Evolutionary conservation across 2,888 invertebrate genomes (phyloP).

Genomic region (Acronicta aceris): DNA sequence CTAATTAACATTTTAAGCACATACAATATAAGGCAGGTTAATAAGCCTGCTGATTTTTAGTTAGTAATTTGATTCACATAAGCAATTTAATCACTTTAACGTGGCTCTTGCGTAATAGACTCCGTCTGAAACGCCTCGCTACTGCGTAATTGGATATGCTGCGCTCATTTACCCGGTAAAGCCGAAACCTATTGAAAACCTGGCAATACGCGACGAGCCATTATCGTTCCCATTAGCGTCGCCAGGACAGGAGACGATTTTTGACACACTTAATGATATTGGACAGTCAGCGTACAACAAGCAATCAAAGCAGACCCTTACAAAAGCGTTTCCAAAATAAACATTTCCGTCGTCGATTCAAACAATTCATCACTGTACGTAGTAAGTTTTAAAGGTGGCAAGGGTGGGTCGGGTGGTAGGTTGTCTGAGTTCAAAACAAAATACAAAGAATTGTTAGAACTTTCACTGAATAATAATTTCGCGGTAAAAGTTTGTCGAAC

Average conservation of each 20-base stretch:
- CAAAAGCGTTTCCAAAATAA: slow-evolving; percentile 39
- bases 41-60: slow-evolving; percentile 32
- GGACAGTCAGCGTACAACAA: slow-evolving; percentile 25
- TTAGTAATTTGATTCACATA: slow-evolving; percentile 61
- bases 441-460: slow-evolving; percentile 82
- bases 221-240: slow-evolving; percentile 60
- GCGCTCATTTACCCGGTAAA: slow-evolving; percentile 72
- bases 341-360: slow-evolving; percentile 52
- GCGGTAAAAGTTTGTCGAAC: slow-evolving; percentile 80
- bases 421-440: slow-evolving; percentile 76
- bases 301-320: slow-evolving; percentile 18
- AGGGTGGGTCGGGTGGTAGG: slow-evolving; percentile 62
- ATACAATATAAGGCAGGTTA: no score
- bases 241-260: slow-evolving; percentile 35
- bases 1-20: not conserved
- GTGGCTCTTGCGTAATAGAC: slow-evolving; percentile 63
- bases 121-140: slow-evolving; percentile 59
- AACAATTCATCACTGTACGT: slow-evolving; percentile 67
- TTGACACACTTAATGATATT: slow-evolving; percentile 34
- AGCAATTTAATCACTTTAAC: slow-evolving; percentile 72
- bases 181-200: slow-evolving; percentile 75
- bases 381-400: slow-evolving; percentile 68
- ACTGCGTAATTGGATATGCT: slow-evolving; percentile 77
- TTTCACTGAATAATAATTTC: slow-evolving; percentile 86
- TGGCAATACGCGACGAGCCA: slow-evolving; percentile 58